A percentile compares a stretch with the other conserved stretches of the same genome.
These are phyloP conservation scores for Odontamblyopus rebecca DNA, from an alignment of 2,797 vertebrate genomes.

Conservation along the genomic window DNA sequence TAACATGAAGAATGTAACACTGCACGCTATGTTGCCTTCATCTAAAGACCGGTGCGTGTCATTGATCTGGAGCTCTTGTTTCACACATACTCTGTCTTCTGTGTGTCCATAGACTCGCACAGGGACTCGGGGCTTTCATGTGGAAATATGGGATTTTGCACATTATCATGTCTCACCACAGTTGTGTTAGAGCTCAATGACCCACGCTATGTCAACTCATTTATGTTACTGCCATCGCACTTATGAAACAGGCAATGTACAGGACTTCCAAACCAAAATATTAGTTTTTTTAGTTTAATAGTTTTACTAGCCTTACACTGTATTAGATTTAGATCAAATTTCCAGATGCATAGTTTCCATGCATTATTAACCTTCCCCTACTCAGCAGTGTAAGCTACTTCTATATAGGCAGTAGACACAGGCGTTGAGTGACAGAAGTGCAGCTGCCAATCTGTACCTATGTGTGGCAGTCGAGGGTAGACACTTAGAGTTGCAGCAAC, in stretches of 20 bases:
- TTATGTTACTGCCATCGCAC: not conserved
- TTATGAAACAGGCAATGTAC: not conserved
- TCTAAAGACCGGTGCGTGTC: conserved; percentile 7
- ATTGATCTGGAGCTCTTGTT: conserved; percentile 1
- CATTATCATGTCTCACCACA: not conserved
- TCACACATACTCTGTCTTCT: not conserved
- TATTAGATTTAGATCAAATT: not conserved
- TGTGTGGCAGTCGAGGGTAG: too few species aligned
- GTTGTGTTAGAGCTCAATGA: not conserved
- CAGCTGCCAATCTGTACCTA: not conserved
- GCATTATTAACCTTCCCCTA: not conserved
- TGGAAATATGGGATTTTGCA: conserved; percentile 24
- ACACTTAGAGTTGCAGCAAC: too few species aligned
- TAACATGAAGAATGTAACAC: conserved; percentile 6
- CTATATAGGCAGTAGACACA: not conserved
- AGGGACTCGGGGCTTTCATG: conserved; percentile 27
- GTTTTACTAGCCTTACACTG: not conserved
- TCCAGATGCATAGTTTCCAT: not conserved
- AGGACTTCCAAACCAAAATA: not conserved
- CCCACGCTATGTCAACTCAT: conserved; percentile 13
- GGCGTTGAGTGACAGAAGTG: conserved; percentile 9
- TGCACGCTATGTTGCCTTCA: conserved; percentile 12
- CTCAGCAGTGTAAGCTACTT: not conserved
- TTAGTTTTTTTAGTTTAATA: conserved; percentile 11
- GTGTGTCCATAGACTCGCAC: not conserved